Evolutionary conservation across 1,140 invertebrate species (phyloP).

Genomic region (Anthonomus grandis): DNA sequence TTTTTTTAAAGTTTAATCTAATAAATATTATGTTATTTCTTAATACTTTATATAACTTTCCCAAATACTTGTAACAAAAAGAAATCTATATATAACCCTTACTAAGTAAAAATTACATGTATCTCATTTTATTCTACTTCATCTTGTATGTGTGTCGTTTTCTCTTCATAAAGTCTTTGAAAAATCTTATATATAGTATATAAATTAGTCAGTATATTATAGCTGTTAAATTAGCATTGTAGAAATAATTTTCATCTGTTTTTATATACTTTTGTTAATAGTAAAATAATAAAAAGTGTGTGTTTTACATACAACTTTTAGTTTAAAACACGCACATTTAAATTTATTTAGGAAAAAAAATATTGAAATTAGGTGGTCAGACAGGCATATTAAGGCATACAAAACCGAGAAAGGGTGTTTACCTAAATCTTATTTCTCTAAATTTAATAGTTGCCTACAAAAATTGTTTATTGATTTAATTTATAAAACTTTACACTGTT

Average conservation of each 20-base stretch:
- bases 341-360: slow-evolving; percentile 4
- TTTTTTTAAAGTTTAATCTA: neutral
- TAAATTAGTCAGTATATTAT: too few relatives aligned
- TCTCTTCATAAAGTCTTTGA: neutral
- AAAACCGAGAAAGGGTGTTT: slow-evolving; percentile 21
- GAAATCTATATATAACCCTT: too few relatives aligned
- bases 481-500: neutral
- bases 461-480: neutral
- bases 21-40: neutral
- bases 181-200: too few relatives aligned
- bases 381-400: slow-evolving; percentile 21
- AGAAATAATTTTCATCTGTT: too few relatives aligned
- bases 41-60: neutral
- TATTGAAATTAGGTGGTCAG: too few relatives aligned
- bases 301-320: neutral
- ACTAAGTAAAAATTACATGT: too few relatives aligned
- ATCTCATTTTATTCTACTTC: neutral
- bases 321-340: neutral
- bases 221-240: too few relatives aligned
- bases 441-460: neutral
- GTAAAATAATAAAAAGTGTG: neutral
- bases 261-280: neutral
- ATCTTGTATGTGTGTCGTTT: neutral
- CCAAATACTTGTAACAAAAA: neutral
- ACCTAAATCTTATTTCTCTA: slow-evolving; percentile 7